Conservation (phyloP, 2,888 invertebrate genomes). For the Polylopha cassiicola region DNA sequence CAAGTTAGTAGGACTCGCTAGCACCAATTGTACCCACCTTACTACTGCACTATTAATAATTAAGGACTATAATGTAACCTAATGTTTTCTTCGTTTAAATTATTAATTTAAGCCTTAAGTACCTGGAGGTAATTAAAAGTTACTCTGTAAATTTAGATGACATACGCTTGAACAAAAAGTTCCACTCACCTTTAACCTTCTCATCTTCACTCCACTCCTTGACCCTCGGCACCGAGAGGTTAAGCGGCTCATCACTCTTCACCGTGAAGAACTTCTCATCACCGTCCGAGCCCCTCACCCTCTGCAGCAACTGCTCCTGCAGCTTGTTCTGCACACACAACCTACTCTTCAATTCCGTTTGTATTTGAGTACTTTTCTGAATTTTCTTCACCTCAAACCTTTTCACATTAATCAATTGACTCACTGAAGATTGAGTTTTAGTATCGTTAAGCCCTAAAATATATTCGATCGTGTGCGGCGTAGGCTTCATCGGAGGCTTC, state of each 20-base stretch:
- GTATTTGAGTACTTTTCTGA: constrained; percentile 60
- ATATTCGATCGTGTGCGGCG: constrained; percentile 91
- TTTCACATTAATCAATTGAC: constrained; percentile 58
- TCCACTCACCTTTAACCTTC: constrained; percentile 50
- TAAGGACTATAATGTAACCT: too few species aligned
- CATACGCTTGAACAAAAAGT: not conserved
- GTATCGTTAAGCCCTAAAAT: constrained; percentile 82
- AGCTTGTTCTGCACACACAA: constrained; percentile 58
- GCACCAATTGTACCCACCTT: too few species aligned
- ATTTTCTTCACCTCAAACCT: constrained; percentile 47
- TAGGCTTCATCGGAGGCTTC: constrained; percentile 87
- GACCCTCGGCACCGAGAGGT: constrained; percentile 77
- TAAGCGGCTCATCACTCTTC: constrained; percentile 72
- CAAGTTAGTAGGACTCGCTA: too few species aligned
- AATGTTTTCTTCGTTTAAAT: too few species aligned
- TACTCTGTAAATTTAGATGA: too few species aligned
- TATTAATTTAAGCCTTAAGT: too few species aligned
- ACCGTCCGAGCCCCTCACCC: constrained; percentile 60
- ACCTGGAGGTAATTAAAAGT: too few species aligned
- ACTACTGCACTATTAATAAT: too few species aligned
- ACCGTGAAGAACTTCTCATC: constrained; percentile 48
- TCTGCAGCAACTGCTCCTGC: constrained; percentile 65
- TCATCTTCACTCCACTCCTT: constrained; percentile 62
- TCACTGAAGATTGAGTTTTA: constrained; percentile 36
- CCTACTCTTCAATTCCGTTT: constrained; percentile 47